Percentiles rank a stretch among this genome's conserved stretches.
These are phyloP conservation scores for Branchipolynoe longqiensis DNA, from an alignment of 2,888 invertebrate species.

Conservation along the genomic window DNA sequence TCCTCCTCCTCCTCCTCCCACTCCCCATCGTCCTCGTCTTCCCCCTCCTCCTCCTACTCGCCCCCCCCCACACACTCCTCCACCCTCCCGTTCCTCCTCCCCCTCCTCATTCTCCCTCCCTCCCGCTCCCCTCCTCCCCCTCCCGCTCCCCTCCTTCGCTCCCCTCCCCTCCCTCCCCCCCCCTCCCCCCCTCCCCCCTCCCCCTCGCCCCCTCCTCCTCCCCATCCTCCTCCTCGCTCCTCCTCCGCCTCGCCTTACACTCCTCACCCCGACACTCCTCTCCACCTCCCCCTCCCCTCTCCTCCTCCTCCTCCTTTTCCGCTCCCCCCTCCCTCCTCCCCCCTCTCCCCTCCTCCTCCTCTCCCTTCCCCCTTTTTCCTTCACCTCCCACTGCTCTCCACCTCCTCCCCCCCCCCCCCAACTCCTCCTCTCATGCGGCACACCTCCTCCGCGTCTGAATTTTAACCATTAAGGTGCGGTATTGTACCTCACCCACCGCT, in stretches of 20 bases:
- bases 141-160: background rate
- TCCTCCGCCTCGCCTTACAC: background rate
- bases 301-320: background rate
- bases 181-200: background rate
- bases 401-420: background rate
- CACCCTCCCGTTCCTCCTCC: too few relatives aligned
- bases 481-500: too few relatives aligned
- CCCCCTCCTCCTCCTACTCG: background rate
- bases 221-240: background rate
- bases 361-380: background rate
- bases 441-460: too few relatives aligned
- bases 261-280: background rate
- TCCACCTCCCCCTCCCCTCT: too few relatives aligned
- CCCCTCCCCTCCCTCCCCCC: background rate
- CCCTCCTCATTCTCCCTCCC: too few relatives aligned
- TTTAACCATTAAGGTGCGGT: slow-evolving; percentile 8
- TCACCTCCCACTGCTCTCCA: background rate
- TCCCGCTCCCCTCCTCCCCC: too few relatives aligned
- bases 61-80: too few relatives aligned
- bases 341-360: background rate
- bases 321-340: background rate
- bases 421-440: too few relatives aligned
- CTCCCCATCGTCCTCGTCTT: background rate
- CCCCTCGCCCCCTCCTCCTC: background rate
- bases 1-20: background rate